Evolutionary conservation across 2,797 vertebrate species (phyloP), one percentile per base, ranked within the genome.

Genomic region (Schizopygopsis malacanthus): DNA sequence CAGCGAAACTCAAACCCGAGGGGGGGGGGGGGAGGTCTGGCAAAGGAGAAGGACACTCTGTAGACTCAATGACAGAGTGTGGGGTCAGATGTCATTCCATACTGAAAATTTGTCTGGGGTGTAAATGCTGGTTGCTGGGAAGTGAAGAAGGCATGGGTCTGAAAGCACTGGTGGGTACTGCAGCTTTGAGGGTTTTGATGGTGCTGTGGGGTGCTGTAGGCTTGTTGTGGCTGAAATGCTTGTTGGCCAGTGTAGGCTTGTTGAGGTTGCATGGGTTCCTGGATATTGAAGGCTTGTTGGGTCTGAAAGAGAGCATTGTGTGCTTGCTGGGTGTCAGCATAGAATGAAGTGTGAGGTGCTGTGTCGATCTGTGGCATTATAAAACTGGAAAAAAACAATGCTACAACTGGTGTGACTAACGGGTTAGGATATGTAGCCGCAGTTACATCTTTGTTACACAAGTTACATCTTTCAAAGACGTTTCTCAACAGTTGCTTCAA

Each of bases 1-100:
- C 97, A 97, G 1, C 97, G 95, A 0, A 98, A 99, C 89, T 97
- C 97, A 77, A 98, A 98, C 15, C 28, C 28, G 28, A 98, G 93
- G 0, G 95, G 96, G 0, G 96, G 96, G 0, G 95, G 93, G 0
- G 97, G 95, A 10, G 93, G 94, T 0, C 95, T 96, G 71, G 95
- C 95, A 13, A 93, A 92, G 0, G 93, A 0, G 94, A 95, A 0
- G 82, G 89, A 4, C 94, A 95, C 1, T 94, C 95, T 12, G 88
- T 91, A 0, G 90, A 88, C 87, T 95, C 95, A 4, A 90, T 39
- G 0, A 82, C 89, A 0, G 91, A 45, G 16, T 79, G 86, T 96
- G 0, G 93, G 89, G 6, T 95, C 94, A 0, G 92, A 47, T 0
- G 92, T 85, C 25, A 94, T 87, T 59, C 75, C 91, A 79, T 92